phyloP scores from a whole-genome alignment of 2,888 invertebrate species.

The Drosophila antonietae region DNA sequence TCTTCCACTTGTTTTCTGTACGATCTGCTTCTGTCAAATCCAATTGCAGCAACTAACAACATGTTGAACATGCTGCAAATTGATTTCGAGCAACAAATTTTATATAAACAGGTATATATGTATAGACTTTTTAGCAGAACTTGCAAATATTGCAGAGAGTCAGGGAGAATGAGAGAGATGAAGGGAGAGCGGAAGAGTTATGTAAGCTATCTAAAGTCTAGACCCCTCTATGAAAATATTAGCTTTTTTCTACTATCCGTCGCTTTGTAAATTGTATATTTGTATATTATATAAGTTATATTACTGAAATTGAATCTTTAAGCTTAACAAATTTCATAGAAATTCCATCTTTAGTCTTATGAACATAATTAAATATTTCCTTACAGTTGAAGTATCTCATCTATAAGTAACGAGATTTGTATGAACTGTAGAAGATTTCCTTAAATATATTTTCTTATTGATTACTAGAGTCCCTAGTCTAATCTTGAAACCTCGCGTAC shows the following conservation, averaged over 20 bases:
- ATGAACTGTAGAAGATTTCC: neutral
- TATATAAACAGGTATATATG: neutral
- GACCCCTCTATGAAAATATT: neutral
- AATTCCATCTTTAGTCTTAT: neutral
- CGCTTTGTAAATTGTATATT: no score
- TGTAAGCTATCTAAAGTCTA: neutral
- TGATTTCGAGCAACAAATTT: constrained; percentile 22
- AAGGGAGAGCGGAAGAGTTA: neutral
- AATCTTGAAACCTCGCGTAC: neutral
- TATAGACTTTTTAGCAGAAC: neutral
- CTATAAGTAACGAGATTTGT: neutral
- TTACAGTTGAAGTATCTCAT: neutral
- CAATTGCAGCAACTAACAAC: constrained; percentile 43
- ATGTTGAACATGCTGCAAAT: constrained; percentile 42
- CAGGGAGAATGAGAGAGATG: neutral
- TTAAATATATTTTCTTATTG: neutral
- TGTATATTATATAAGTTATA: neutral
- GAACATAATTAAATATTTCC: neutral
- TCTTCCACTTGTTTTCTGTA: neutral
- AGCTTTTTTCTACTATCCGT: neutral
- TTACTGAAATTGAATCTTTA: neutral
- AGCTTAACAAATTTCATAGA: neutral
- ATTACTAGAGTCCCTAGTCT: neutral
- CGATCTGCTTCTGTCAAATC: constrained; percentile 34
- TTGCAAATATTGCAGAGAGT: neutral